phyloP scores from a whole-genome alignment of 2,113 vertebrate genomes.

The Indri indri region DNA sequence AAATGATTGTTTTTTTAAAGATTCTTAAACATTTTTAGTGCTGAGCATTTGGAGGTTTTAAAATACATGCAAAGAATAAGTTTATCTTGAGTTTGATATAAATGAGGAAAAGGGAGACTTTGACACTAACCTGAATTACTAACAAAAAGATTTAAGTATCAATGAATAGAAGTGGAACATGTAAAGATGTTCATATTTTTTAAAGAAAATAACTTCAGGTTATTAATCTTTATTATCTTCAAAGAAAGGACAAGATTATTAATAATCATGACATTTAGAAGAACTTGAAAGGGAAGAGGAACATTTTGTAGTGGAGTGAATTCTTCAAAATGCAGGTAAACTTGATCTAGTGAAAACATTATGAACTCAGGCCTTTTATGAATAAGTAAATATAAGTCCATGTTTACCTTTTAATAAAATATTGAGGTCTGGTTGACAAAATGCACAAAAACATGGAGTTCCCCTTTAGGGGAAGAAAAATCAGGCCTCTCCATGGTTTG shows the following conservation, averaged over 20 bases:
- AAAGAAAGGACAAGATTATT: not conserved
- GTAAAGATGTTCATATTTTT: not conserved
- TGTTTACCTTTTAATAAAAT: not conserved
- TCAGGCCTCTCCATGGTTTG: not conserved
- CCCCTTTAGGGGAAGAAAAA: not conserved
- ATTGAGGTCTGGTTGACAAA: not conserved
- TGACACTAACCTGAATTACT: not conserved
- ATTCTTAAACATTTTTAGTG: not conserved
- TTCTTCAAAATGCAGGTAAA: conserved; percentile 17
- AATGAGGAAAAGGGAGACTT: not conserved
- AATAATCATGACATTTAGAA: conserved; percentile 13
- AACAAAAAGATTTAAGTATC: not conserved
- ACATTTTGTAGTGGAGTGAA: not conserved
- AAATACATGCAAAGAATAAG: conserved; percentile 4
- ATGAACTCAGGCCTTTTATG: not conserved
- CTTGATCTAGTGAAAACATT: not conserved
- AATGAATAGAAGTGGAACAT: not conserved
- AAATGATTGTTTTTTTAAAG: not conserved
- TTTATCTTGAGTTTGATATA: not conserved
- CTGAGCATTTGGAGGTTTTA: not conserved
- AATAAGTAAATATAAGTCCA: conserved; percentile 3
- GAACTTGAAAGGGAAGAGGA: not conserved
- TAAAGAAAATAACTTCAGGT: not conserved
- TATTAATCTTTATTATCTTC: conserved; percentile 25
- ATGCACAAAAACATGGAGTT: not conserved